Base-by-base conservation (phyloP, 2,888 invertebrate genomes). In the Nomada fabriciana region DNA sequence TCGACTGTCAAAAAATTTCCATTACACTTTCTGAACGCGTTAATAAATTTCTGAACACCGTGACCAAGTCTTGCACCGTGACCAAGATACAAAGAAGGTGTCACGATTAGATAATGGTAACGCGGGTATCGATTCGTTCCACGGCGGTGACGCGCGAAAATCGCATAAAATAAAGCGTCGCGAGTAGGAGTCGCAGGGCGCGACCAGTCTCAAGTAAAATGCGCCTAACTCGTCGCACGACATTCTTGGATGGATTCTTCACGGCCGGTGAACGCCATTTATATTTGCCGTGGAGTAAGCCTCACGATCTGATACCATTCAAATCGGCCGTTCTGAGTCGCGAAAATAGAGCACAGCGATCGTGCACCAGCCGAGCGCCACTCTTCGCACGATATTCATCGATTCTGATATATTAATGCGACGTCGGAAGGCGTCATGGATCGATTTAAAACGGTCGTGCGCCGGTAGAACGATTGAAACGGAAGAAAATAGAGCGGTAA, bases 221-320 rank as follows among this genome's bases (percentile, higher is more conserved):
- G 72, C 81, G 71, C 80, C 80, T 78, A 87, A 88, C 88, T 84
- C 85, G 88, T 88, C 84, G 84, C 78, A 70, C 88, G 88, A 88
- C 88, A 88, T 88, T 88, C 88, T 88, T 85, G 61, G 86, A 86
- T 88, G 86, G 79, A 88, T 88, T 88, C 86, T 88, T 88, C 82
- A 83, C 88, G 88, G 83, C 71, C 67, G 67, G 80, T 81, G 85
- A 76, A 60, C 85, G 80, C 83, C 86, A 82, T 88, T 88, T 86
- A 85, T 86, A 88, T 85, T 78, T 64, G 23, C 59, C 61, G 29
- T 61, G 47, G 47, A 68, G 64, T 60, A 60, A 18, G 42, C 18
- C 25, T 75, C 60, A 63, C 82, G 80, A 88, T 88, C 86, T 84
- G 88, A 88, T 88, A 88, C 75, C 77, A 86, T 88, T 88, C 83